These are phyloP conservation scores for Protosalanx chinensis DNA, from an alignment of 2,797 vertebrate genomes.

Conservation along the genomic window DNA sequence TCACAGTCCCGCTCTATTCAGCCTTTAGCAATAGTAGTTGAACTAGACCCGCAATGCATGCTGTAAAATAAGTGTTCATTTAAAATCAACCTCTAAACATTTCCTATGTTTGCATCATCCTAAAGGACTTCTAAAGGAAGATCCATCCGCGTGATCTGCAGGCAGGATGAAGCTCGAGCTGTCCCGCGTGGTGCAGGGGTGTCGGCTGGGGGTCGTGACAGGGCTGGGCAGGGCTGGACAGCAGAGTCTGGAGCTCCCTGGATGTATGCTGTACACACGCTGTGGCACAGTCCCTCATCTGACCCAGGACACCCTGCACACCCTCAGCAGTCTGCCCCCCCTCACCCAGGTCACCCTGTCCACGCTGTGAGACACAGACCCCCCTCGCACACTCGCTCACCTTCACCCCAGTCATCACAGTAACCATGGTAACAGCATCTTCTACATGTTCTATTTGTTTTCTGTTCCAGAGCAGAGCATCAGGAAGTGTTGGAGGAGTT, in stretches of 20 bases:
- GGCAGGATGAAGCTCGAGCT: slow-evolving; percentile 79
- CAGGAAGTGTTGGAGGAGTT: slow-evolving; percentile 89
- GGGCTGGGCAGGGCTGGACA: slow-evolving; percentile 72
- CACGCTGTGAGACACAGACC: slow-evolving; percentile 75
- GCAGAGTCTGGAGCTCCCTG: slow-evolving; percentile 78
- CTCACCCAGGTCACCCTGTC: slow-evolving; percentile 83
- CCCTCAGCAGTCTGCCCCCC: slow-evolving; percentile 73
- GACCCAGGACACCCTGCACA: slow-evolving; percentile 81
- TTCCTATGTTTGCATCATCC: neutral
- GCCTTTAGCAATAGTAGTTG: too few relatives aligned
- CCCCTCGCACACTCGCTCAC: neutral
- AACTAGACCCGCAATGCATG: too few relatives aligned
- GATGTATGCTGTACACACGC: slow-evolving; percentile 88
- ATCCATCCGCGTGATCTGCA: neutral
- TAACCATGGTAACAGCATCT: neutral
- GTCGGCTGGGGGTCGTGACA: slow-evolving; percentile 80
- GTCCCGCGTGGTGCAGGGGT: slow-evolving; percentile 70
- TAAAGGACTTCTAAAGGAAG: neutral
- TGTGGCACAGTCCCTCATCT: slow-evolving; percentile 88
- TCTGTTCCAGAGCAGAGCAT: slow-evolving; percentile 81
- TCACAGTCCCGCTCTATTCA: too few relatives aligned
- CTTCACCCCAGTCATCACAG: neutral
- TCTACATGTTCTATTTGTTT: slow-evolving; percentile 5
- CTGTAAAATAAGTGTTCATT: too few relatives aligned
- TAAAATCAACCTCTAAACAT: neutral